A percentile compares a stretch with the other conserved stretches of the same genome.
phyloP scores from a whole-genome alignment of 2,113 vertebrate genomes.

The Dunckerocampus dactyliophorus region DNA sequence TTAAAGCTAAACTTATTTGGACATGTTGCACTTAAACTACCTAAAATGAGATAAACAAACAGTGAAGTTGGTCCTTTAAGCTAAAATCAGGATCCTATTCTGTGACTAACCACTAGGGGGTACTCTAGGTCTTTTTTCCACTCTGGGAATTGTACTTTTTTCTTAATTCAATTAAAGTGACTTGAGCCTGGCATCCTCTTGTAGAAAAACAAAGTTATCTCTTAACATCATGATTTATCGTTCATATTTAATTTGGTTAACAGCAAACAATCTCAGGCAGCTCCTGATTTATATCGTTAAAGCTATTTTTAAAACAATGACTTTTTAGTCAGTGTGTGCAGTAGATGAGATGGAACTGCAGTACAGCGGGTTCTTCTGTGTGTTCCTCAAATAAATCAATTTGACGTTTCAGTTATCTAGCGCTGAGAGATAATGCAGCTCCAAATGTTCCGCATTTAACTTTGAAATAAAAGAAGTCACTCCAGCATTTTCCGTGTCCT shows the following conservation, averaged over 20 bases:
- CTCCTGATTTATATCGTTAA: constrained; percentile 24
- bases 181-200: background rate
- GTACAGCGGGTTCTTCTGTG: constrained; percentile 13
- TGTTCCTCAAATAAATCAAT: constrained; percentile 26
- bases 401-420: constrained; percentile 13
- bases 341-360: constrained; percentile 16
- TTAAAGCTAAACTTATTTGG: too few relatives aligned
- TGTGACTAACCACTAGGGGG: background rate
- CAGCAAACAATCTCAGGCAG: constrained; percentile 41
- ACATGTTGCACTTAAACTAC: too few relatives aligned
- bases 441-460: constrained; percentile 36
- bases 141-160: background rate
- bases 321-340: background rate
- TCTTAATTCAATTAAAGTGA: background rate
- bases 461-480: constrained; percentile 47
- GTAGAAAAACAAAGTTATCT: constrained; percentile 24
- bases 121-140: background rate
- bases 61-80: too few relatives aligned
- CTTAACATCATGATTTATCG: constrained; percentile 51
- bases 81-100: background rate
- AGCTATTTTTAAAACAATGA: constrained; percentile 26
- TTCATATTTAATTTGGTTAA: constrained; percentile 26
- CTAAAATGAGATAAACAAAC: too few relatives aligned
- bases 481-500: constrained; percentile 16
- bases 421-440: constrained; percentile 19